Percentiles rank a stretch among this genome's conserved stretches.
Conservation (phyloP, 2,113 vertebrate species). For the Eclectus roratus region DNA sequence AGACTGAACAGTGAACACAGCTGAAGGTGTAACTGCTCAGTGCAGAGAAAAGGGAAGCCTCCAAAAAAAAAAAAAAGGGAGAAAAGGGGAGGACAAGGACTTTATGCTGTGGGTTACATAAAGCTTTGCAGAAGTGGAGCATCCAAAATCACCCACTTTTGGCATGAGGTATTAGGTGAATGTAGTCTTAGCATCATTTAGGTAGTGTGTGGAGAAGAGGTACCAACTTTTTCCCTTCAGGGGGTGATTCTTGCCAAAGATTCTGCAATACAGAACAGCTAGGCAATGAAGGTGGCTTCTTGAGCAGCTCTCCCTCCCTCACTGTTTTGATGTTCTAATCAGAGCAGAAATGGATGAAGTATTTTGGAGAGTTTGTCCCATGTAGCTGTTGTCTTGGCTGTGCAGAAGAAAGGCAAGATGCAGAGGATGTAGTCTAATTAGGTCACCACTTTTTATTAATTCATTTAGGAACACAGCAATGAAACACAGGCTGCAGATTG, state of each 20-base stretch:
- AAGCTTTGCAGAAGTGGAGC: slow-evolving; percentile 19
- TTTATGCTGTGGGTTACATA: background rate
- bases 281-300: background rate
- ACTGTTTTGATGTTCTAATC: background rate
- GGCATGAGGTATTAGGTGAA: slow-evolving; percentile 40
- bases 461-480: background rate
- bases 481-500: background rate
- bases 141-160: background rate
- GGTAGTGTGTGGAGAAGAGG: background rate
- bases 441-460: background rate
- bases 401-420: background rate
- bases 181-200: background rate
- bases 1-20: slow-evolving; percentile 58
- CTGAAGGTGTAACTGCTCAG: slow-evolving; percentile 68
- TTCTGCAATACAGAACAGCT: background rate
- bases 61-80: slow-evolving; percentile 33
- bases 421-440: background rate
- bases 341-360: background rate
- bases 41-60: slow-evolving; percentile 41
- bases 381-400: background rate
- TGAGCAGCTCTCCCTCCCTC: background rate
- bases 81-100: background rate
- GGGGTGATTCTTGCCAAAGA: background rate
- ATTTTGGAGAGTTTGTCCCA: background rate
- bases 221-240: background rate